Evolutionary conservation across 1,140 invertebrate species (phyloP).

Genomic region (Tribolium madens): DNA sequence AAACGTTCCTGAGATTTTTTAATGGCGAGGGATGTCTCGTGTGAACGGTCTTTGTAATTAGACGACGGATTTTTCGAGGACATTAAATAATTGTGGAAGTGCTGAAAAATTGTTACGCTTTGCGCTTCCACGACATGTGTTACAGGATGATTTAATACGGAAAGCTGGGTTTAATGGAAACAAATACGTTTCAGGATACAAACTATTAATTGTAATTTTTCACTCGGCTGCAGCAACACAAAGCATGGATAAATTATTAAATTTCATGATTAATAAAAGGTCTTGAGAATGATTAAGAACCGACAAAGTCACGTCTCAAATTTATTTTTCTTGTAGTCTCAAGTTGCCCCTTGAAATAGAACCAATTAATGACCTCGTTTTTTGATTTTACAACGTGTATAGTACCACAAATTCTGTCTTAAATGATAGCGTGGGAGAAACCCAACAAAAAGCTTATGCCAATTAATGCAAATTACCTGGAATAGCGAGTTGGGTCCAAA

Average conservation of each 20-base stretch:
- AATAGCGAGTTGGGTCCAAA: slow-evolving; percentile 6
- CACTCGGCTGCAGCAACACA: neutral
- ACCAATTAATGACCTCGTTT: too few relatives aligned
- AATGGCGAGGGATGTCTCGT: neutral
- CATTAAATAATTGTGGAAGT: slow-evolving; percentile 16
- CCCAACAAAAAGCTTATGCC: slow-evolving; percentile 10
- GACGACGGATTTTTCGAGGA: slow-evolving; percentile 1
- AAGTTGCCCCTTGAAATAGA: too few relatives aligned
- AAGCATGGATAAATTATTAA: slow-evolving; percentile 13
- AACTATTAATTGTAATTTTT: slow-evolving; percentile 24
- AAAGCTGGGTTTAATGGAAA: slow-evolving; percentile 15
- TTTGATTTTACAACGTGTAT: too few relatives aligned
- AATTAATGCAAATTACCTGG: slow-evolving; percentile 30
- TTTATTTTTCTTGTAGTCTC: too few relatives aligned
- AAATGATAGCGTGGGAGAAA: slow-evolving; percentile 2
- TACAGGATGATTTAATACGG: slow-evolving; percentile 23
- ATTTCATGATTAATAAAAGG: neutral
- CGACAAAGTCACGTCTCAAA: too few relatives aligned
- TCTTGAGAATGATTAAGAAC: neutral
- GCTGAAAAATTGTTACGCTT: slow-evolving; percentile 24
- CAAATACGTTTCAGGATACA: slow-evolving; percentile 6
- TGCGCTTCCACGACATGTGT: slow-evolving; percentile 10
- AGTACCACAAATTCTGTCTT: neutral
- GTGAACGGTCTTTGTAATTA: slow-evolving; percentile 4
- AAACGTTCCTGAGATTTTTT: neutral